Evolutionary conservation across 2,113 vertebrate genomes (phyloP).

Genomic region (Hippoglossus stenolepis): DNA sequence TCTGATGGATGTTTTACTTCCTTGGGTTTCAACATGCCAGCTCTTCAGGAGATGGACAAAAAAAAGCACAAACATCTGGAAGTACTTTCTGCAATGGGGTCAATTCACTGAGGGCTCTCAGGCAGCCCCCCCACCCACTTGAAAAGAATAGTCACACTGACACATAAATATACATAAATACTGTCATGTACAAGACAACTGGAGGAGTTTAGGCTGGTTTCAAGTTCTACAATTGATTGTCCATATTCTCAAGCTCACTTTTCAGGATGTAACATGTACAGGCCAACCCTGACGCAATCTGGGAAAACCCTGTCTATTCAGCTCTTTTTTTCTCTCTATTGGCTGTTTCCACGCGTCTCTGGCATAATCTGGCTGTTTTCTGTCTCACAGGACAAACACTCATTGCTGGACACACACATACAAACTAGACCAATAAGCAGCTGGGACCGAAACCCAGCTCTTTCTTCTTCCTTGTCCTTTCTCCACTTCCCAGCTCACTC

Average conservation of each 20-base stretch:
- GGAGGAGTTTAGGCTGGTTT: neutral
- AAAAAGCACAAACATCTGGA: slow-evolving; percentile 65
- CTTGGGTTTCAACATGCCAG: slow-evolving; percentile 24
- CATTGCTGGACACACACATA: slow-evolving; percentile 25
- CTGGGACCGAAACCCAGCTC: neutral
- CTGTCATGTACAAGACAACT: neutral
- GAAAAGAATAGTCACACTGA: slow-evolving; percentile 6
- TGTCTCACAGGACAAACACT: slow-evolving; percentile 51
- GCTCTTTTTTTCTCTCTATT: slow-evolving; percentile 3
- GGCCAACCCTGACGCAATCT: slow-evolving; percentile 33
- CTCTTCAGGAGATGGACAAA: slow-evolving; percentile 25
- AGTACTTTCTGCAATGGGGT: slow-evolving; percentile 57
- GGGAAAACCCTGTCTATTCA: slow-evolving; percentile 33
- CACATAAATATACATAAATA: neutral
- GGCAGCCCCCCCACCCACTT: slow-evolving; percentile 2
- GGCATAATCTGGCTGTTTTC: slow-evolving; percentile 47
- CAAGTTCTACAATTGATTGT: slow-evolving; percentile 2
- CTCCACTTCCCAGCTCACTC: slow-evolving; percentile 38
- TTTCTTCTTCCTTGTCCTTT: slow-evolving; percentile 30
- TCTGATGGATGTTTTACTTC: slow-evolving; percentile 23
- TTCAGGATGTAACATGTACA: slow-evolving; percentile 12
- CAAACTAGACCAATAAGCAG: slow-evolving; percentile 47
- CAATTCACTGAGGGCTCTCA: slow-evolving; percentile 27
- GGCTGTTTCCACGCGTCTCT: slow-evolving; percentile 29
- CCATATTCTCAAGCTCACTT: neutral